Evolutionary conservation across 37 sponge, comb jelly and placozoan species (phyloP).

Genomic region (Cliona cf. orientalis): DNA sequence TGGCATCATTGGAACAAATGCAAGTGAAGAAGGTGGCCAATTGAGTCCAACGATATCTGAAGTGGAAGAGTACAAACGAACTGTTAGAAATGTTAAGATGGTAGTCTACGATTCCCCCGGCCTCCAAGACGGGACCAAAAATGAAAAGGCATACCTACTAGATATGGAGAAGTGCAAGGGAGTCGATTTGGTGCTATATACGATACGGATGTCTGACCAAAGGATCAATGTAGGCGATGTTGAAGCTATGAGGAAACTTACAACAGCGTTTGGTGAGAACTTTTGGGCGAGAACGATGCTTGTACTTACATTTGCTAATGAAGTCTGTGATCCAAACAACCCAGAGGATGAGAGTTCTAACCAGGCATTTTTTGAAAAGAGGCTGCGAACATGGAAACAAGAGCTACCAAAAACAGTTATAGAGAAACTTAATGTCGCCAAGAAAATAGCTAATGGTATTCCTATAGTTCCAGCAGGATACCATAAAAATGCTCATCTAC

Average conservation of each 20-base stretch:
- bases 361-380: no score
- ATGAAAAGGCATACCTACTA: not conserved
- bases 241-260: not conserved
- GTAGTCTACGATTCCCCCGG: not conserved
- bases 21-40: not conserved
- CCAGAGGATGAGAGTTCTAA: not conserved
- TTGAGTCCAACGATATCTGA: no score
- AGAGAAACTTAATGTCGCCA: no score
- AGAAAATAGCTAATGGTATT: not conserved
- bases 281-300: not conserved
- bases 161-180: not conserved
- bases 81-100: not conserved
- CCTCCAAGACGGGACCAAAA: not conserved
- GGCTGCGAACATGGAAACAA: no score
- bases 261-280: not conserved
- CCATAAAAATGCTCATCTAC: not conserved
- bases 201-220: conserved; percentile 11
- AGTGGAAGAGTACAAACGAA: not conserved
- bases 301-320: conserved; percentile 24
- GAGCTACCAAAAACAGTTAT: no score
- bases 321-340: not conserved
- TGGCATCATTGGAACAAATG: not conserved
- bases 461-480: not conserved
- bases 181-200: conserved; percentile 4
- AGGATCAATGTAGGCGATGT: not conserved